These are phyloP conservation scores for Prunella strophiata DNA, from an alignment of 2,797 vertebrate genomes.

Conservation along the genomic window DNA sequence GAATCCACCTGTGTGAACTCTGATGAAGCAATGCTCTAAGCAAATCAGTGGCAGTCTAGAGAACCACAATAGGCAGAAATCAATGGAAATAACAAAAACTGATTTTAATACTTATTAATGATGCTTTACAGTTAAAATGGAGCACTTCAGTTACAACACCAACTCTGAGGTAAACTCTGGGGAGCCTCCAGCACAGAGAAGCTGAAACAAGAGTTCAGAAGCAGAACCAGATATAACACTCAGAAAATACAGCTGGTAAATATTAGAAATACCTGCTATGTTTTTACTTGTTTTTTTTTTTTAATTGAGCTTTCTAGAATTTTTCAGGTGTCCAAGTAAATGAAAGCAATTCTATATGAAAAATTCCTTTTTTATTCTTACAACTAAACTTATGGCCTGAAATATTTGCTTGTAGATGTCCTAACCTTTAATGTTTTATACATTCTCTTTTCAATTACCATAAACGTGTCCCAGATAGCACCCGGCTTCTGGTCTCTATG, in stretches of 20 bases:
- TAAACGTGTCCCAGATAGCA: background rate
- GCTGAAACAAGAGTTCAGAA: background rate
- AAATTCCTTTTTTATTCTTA: background rate
- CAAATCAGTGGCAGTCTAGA: background rate
- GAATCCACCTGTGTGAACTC: background rate
- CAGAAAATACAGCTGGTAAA: background rate
- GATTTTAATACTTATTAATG: background rate
- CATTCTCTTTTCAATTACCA: conserved; percentile 7
- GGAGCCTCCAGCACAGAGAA: background rate
- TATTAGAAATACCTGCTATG: background rate
- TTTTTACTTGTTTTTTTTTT: background rate
- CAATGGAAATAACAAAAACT: background rate
- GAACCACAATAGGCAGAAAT: background rate
- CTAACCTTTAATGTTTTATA: background rate
- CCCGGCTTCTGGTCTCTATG: background rate
- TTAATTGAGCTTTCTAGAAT: background rate
- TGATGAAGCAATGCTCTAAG: background rate
- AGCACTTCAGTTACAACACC: background rate
- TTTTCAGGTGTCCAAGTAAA: background rate
- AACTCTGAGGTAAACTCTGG: background rate
- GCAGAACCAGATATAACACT: background rate
- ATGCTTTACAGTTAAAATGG: background rate
- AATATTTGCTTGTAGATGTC: background rate
- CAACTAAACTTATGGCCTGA: background rate
- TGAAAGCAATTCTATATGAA: background rate